These are phyloP conservation scores for Priapulus caudatus DNA, from an alignment of 2,888 invertebrate species.

Conservation along the genomic window DNA sequence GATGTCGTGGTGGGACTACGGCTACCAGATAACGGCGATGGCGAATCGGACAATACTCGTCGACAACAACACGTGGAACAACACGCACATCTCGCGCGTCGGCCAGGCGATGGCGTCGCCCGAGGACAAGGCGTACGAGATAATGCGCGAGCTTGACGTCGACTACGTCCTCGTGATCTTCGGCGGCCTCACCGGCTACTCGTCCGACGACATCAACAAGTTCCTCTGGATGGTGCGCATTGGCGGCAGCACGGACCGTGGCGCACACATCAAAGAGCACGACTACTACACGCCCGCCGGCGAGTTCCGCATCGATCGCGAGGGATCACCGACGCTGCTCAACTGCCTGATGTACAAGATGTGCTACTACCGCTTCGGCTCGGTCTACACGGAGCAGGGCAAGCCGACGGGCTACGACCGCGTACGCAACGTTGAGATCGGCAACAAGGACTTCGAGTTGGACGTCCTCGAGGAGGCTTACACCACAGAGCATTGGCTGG, in stretches of 20 bases:
- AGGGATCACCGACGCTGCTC: slow-evolving; percentile 76
- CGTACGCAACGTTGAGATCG: slow-evolving; percentile 92
- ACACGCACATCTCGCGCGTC: slow-evolving; percentile 93
- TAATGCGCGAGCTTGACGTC: slow-evolving; percentile 92
- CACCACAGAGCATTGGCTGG: slow-evolving; percentile 98
- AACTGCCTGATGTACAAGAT: slow-evolving; percentile 99
- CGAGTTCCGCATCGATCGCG: slow-evolving; percentile 89
- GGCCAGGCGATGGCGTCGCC: slow-evolving; percentile 97
- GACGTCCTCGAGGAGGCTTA: slow-evolving; percentile 99
- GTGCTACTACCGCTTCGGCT: slow-evolving; percentile 96
- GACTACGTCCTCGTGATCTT: slow-evolving; percentile 96
- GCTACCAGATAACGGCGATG: slow-evolving; percentile 97
- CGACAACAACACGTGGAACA: slow-evolving; percentile 99
- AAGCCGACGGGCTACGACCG: slow-evolving; percentile 93
- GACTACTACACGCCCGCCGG: slow-evolving; percentile 93
- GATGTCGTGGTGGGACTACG: slow-evolving; percentile 99
- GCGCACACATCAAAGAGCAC: slow-evolving; percentile 85
- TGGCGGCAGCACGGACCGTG: slow-evolving; percentile 87
- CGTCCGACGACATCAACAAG: slow-evolving; percentile 97
- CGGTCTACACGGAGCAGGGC: slow-evolving; percentile 86
- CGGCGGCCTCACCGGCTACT: slow-evolving; percentile 95
- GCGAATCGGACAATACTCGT: slow-evolving; percentile 94
- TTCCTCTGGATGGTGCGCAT: slow-evolving; percentile 98
- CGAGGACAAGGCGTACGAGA: slow-evolving; percentile 92
- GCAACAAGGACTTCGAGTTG: slow-evolving; percentile 93